Percentiles rank a stretch among this genome's conserved stretches.
Evolutionary conservation across 2,797 vertebrate species (phyloP).

Genomic region (Lutjanus argentimaculatus): DNA sequence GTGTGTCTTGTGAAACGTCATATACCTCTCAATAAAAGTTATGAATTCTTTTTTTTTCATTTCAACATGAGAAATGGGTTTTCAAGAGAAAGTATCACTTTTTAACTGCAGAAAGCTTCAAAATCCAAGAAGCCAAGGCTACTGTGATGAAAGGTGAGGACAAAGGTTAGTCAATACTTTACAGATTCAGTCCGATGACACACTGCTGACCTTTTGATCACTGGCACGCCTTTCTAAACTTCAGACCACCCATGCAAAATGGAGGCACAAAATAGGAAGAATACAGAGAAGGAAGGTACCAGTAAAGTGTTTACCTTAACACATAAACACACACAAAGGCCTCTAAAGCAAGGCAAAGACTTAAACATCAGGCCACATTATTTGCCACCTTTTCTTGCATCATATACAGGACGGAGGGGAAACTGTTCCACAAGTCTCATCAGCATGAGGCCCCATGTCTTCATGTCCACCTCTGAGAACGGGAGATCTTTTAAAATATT

Average conservation of each 20-base stretch:
- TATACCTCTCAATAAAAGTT: background rate
- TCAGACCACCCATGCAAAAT: background rate
- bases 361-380: constrained; percentile 6
- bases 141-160: background rate
- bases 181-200: background rate
- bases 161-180: background rate
- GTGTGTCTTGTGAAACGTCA: background rate
- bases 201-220: background rate
- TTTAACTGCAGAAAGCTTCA: background rate
- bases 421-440: constrained; percentile 31
- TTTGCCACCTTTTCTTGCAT: constrained; percentile 6
- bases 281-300: background rate
- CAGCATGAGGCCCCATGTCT: constrained; percentile 28
- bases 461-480: constrained; percentile 78
- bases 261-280: background rate
- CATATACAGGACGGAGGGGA: constrained; percentile 48
- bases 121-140: background rate
- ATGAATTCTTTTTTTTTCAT: background rate
- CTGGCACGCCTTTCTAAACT: background rate
- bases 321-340: constrained; percentile 21
- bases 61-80: background rate
- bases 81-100: background rate
- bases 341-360: constrained; percentile 1
- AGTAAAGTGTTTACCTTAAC: constrained; percentile 28
- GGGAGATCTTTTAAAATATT: constrained; percentile 69